Conservation (phyloP, 2,797 vertebrate genomes). For the Rhinogobio ventralis region DNA sequence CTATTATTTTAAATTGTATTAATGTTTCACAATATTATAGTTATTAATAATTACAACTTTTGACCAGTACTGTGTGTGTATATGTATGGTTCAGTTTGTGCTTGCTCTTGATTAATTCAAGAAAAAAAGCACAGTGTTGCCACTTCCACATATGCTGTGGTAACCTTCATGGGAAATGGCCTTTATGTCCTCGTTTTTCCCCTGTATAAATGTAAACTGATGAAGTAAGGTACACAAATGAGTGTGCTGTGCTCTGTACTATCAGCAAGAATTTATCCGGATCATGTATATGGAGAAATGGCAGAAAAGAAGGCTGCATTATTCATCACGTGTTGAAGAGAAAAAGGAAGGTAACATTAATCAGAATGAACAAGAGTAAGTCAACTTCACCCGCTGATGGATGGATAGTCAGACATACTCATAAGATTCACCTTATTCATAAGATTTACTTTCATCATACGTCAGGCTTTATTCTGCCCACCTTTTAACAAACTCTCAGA, state of each 20-base stretch:
- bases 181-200: neutral
- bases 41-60: no score
- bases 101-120: constrained; percentile 19
- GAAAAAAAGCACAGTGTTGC: constrained; percentile 27
- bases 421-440: neutral
- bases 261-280: constrained; percentile 30
- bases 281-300: neutral
- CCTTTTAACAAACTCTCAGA: constrained; percentile 13
- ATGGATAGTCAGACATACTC: neutral
- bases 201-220: neutral
- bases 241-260: neutral
- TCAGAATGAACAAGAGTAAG: neutral
- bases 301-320: neutral
- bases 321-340: neutral
- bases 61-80: no score
- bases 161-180: constrained; percentile 36
- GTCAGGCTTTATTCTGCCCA: constrained; percentile 12
- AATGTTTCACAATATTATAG: no score
- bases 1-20: no score
- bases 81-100: neutral
- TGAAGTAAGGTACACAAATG: constrained; percentile 22
- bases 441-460: neutral
- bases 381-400: neutral
- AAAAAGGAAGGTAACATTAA: constrained; percentile 1
- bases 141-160: neutral